Evolutionary conservation across 1,140 invertebrate genomes (phyloP), one percentile per base, ranked within the genome.

Genomic region (Scylla paramamosain): DNA sequence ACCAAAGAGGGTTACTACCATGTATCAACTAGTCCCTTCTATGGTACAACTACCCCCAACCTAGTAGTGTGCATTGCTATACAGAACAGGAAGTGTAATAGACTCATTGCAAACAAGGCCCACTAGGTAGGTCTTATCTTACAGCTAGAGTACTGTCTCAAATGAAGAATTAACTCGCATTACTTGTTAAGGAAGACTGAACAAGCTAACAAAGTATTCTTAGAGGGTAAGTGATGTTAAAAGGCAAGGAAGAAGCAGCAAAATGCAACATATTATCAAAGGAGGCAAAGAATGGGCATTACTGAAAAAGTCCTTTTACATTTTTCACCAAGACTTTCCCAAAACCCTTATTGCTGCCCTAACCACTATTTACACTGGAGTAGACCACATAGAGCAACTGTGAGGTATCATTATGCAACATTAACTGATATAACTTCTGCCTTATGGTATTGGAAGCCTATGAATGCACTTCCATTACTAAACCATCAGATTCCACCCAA

Each of bases 21-120:
- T 77, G 67, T n/a, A n/a, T 77, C 67, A 77, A n/a, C 67, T n/a
- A 77, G 67, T 77, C 67, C 67, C 25, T 77, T 77, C 67, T 77
- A n/a, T 77, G 25, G 67, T 77, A 77, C 67, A 77, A 77, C 67
- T 77, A 77, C 67, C 67, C 67, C 20, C 67, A 77, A n/a, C 67
- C 67, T 77, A 25, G 25, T 77, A n/a, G 67, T 77, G 67, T 77
- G 67, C 67, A n/a, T 20, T n/a, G 67, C 67, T n/a, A 77, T 77
- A 77, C 6, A 77, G 67, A 77, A 7, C 67, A 77, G 25, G 20
- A 77, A 77, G 67, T n/a, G 67, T 77, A 77, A 77, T 59, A 59
- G 67, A n/a, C 67, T n/a, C 25, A 77, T n/a, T 77, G 52, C 67
- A 77, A 77, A 77, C 16, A 77, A 20, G 67, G 67, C n/a, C 67